phyloP scores from a whole-genome alignment of 2,888 invertebrate genomes.

The Harpalus rubripes region DNA sequence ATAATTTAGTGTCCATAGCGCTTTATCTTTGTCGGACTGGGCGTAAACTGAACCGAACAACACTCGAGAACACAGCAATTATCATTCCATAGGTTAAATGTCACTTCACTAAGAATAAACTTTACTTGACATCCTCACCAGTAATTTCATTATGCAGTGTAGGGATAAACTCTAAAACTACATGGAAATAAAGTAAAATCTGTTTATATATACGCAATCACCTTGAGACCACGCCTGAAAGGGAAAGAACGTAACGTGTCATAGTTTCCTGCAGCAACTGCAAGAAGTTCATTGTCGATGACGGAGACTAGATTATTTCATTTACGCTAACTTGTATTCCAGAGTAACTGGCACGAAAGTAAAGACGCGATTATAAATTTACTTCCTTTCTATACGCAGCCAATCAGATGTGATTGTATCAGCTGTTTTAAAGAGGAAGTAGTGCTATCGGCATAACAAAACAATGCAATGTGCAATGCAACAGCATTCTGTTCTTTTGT shows the following conservation, averaged over 20 bases:
- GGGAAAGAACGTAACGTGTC: constrained; percentile 49
- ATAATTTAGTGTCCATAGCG: constrained; percentile 26
- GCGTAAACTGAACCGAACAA: constrained; percentile 55
- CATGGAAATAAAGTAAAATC: constrained; percentile 63
- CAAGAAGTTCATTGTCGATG: constrained; percentile 66
- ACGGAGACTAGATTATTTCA: constrained; percentile 50
- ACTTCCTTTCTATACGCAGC: constrained; percentile 33
- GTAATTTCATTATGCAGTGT: constrained; percentile 58
- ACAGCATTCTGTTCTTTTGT: background rate
- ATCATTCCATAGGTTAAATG: constrained; percentile 54
- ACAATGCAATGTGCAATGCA: constrained; percentile 22
- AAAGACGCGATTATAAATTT: constrained; percentile 39
- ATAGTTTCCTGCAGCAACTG: constrained; percentile 58
- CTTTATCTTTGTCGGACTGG: constrained; percentile 44
- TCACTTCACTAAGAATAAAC: constrained; percentile 58
- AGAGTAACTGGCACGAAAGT: constrained; percentile 32
- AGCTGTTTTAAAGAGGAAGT: constrained; percentile 17
- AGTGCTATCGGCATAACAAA: background rate
- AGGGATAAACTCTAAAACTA: constrained; percentile 64
- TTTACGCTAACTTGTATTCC: constrained; percentile 21
- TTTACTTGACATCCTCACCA: constrained; percentile 51
- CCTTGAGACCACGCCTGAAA: constrained; percentile 64
- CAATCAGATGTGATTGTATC: constrained; percentile 43
- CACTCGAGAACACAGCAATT: constrained; percentile 54
- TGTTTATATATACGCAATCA: constrained; percentile 63